Evolutionary conservation across 2,113 vertebrate genomes (phyloP), one percentile per base, ranked within the genome.

Genomic region (Muntiacus muntjak): DNA sequence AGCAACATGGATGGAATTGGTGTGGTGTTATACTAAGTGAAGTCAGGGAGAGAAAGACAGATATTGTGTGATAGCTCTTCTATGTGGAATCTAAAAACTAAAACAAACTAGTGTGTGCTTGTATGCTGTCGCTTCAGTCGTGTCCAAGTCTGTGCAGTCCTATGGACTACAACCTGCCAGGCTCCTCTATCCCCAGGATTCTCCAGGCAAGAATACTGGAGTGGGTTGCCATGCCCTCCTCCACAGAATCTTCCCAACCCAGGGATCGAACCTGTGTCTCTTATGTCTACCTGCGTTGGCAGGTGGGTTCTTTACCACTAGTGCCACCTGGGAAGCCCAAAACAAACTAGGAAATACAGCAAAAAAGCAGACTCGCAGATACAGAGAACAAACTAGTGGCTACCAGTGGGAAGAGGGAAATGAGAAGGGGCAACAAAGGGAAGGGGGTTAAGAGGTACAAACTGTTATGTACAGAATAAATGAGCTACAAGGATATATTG

Each of bases 61-160:
- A 71, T 36, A 71, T 11, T 71, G n/a, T 71, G 5, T 23, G 64
- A 36, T 40, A 71, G 8, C 67, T 40, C 5, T 71, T 71, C 36
- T 3, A 40, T 71, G n/a, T 6, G n/a, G 19, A 71, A 71, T 71
- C 67, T 71, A 40, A 36, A 71, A 71, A 36, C 16, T 11, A 17
- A 67, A 19, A 67, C 16, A 67, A 67, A n/a, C 33, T 4, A 67
- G 33, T 2, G 1, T n/a, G 33, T 67, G 62, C 16, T n/a, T 67
- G 33, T n/a, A 19, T n/a, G 33, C 62, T 67, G 62, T 19, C 1
- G 0, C 62, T 67, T 67, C 62, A 67, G 33, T n/a, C 1, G 0
- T 3, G 30, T 62, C 60, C 60, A 6, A 16, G 6, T 62, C 60
- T 62, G 60, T 62, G 30, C 3, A 6, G 16, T 62, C 6, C 60